Evolutionary conservation across 2,797 vertebrate species (phyloP).

Genomic region (Rhinogobio ventralis): DNA sequence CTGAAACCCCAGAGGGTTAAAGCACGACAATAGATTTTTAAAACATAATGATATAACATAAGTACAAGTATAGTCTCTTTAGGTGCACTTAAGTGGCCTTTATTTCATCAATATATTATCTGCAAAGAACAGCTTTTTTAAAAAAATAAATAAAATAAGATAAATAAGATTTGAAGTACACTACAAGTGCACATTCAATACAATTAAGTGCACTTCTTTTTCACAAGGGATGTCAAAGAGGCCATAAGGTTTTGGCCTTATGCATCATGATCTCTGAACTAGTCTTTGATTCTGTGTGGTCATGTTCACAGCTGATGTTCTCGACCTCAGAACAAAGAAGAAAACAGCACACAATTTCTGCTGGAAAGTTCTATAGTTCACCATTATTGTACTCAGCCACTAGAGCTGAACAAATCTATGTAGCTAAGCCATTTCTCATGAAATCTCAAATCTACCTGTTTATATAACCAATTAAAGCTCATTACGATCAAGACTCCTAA

Average conservation of each 20-base stretch:
- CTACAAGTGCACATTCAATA: neutral
- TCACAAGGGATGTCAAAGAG: neutral
- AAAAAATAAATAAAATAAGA: too few relatives aligned
- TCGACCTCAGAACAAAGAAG: neutral
- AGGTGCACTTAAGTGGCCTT: neutral
- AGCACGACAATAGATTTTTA: neutral
- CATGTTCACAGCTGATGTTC: neutral
- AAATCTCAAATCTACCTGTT: neutral
- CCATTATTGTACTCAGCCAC: neutral
- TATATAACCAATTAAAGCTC: conserved; percentile 3
- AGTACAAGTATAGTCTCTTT: neutral
- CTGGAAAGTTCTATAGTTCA: neutral
- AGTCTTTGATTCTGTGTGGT: neutral
- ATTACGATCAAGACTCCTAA: neutral
- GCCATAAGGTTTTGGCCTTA: accelerated
- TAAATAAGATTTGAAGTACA: neutral
- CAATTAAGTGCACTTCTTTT: neutral
- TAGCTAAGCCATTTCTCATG: neutral
- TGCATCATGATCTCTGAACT: neutral
- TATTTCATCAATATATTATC: neutral
- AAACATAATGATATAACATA: neutral
- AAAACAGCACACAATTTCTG: neutral
- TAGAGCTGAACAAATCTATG: neutral
- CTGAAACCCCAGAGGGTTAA: neutral
- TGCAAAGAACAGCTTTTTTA: neutral